Evolutionary conservation across 2,113 vertebrate species (phyloP), one percentile per base, ranked within the genome.

Genomic region (Zonotrichia leucophrys): DNA sequence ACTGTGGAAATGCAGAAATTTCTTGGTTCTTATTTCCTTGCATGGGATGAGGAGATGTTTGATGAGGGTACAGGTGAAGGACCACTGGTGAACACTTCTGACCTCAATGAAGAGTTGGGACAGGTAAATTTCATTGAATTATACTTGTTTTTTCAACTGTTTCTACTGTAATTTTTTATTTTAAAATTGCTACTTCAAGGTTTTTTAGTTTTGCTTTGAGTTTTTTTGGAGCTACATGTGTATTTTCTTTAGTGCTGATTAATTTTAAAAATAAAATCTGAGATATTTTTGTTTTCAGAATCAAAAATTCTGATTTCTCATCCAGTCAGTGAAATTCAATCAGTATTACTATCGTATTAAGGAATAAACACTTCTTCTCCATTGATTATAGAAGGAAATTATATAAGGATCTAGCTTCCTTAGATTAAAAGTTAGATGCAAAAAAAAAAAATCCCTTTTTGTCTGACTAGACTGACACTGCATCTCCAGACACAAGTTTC

Each of bases 1-100:
- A 99, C 99, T 1, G 99, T 99, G 94, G 99, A 99, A 98, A 99
- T 99, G 99, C 99, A 99, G 98, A 99, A 99, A 97, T 99, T 99
- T 94, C 97, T 99, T 39, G 99, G 99, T 88, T 99, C 99, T 35
- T 99, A 99, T 85, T 99, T 99, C 96, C 98, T 99, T 93, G 98
- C 98, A 24, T 99, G 99, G 99, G 99, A 99, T n/a, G 98, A 99
- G 22, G 99, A 99, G 81, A 99, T 99, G 99, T 98, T 98, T 60
- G 99, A 99, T 31, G 98, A 99, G 87, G 98, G 98, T 70, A 97
- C 97, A 10, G 99, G 98, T 9, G 99, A 99, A 97, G 97, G 99
- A 46, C 99, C 99, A 2, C 97, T 99, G 78, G 99, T 99, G 77
- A 99, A 99, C 97, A 99, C 99, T 2, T 99, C 99, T 3, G 99